Evolutionary conservation across 2,888 invertebrate species (phyloP).

Genomic region (Oligia fasciuncula): DNA sequence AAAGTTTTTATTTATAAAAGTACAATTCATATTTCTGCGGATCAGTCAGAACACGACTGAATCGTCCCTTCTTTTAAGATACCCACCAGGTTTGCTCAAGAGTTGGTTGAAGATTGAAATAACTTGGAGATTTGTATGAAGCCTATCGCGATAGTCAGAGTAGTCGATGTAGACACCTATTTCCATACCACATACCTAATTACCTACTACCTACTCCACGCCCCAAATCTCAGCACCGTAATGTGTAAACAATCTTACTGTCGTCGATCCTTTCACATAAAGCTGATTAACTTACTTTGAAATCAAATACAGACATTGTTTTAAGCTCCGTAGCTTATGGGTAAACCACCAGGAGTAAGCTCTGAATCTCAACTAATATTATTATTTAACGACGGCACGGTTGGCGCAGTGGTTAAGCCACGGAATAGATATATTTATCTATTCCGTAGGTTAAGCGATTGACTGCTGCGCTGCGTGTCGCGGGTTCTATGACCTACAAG

Average conservation of each 20-base stretch:
- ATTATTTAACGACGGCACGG: no score
- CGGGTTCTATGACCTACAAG: no score
- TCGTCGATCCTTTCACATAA: neutral
- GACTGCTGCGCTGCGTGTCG: no score
- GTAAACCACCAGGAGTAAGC: neutral
- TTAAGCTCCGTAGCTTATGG: neutral
- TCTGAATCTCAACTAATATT: neutral
- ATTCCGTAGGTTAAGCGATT: no score
- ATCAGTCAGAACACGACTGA: conserved; percentile 74
- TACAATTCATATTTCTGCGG: conserved; percentile 70
- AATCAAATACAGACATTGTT: conserved; percentile 4
- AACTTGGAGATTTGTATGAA: neutral
- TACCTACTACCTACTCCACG: neutral
- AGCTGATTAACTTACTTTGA: conserved; percentile 16
- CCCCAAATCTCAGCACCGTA: neutral
- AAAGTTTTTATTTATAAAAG: conserved; percentile 73
- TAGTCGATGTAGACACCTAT: neutral
- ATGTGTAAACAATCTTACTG: neutral
- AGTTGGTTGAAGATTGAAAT: conserved; percentile 2
- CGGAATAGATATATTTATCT: no score
- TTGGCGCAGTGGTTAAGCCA: no score
- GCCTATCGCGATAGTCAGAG: neutral
- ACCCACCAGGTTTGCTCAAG: conserved; percentile 13
- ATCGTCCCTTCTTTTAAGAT: conserved; percentile 47
- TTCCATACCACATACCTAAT: neutral